Conservation (phyloP, 2,113 vertebrate genomes). For the Hypocryptadius cinnamomeus region DNA sequence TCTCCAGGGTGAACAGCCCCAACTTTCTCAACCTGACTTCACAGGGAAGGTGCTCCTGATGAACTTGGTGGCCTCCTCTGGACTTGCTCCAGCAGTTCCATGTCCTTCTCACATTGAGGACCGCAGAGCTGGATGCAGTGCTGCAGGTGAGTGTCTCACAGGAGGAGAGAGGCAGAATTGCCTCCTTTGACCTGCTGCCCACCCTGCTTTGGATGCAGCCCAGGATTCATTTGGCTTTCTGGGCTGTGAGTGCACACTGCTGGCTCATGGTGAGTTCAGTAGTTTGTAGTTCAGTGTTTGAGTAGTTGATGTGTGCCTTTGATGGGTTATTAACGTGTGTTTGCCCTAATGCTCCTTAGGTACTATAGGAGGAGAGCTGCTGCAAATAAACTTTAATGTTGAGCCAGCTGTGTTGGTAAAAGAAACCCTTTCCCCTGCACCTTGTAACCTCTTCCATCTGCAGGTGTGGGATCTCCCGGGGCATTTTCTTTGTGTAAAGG, state of each 20-base stretch:
- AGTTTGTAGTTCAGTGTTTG: neutral
- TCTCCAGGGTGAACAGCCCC: neutral
- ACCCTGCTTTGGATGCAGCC: neutral
- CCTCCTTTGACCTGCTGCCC: neutral
- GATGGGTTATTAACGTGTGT: neutral
- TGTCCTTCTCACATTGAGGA: neutral
- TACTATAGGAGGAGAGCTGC: neutral
- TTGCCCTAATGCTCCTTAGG: neutral
- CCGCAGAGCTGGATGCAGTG: neutral
- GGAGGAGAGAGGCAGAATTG: neutral
- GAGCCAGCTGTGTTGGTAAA: neutral
- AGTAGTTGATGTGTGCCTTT: fast-evolving
- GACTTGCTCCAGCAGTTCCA: neutral
- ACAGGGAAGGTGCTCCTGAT: neutral
- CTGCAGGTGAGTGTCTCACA: neutral
- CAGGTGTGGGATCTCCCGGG: neutral
- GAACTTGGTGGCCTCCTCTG: neutral
- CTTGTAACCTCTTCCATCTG: neutral
- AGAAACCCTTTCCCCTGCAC: neutral
- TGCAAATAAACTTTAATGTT: neutral
- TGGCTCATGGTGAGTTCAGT: neutral
- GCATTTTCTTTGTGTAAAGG: neutral
- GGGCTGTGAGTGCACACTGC: fast-evolving
- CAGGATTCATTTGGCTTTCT: neutral
- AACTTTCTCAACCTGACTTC: neutral